Percentiles rank a stretch among this genome's conserved stretches.
These are phyloP conservation scores for Syngnathus acus DNA, from an alignment of 2,797 vertebrate genomes.

Conservation along the genomic window DNA sequence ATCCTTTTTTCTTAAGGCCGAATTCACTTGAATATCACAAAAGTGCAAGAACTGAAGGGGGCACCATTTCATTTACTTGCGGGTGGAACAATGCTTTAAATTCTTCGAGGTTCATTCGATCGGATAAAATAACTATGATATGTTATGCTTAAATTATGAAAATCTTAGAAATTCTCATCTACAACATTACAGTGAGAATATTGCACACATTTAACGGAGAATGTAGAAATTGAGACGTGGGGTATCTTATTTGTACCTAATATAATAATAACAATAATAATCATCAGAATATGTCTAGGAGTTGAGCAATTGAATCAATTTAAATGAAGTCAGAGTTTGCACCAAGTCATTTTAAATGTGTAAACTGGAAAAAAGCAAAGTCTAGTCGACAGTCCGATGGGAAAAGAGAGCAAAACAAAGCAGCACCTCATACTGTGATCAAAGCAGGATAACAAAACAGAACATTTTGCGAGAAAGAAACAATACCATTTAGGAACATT, in stretches of 20 bases:
- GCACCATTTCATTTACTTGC: not conserved
- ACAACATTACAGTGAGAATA: not conserved
- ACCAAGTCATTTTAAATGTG: not conserved
- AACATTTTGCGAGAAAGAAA: not conserved
- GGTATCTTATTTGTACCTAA: too few species aligned
- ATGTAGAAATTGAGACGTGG: not conserved
- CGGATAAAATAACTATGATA: too few species aligned
- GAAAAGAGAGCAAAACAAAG: too few species aligned
- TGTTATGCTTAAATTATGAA: too few species aligned
- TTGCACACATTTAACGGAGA: not conserved
- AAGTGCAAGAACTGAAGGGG: not conserved
- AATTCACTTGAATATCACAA: slow-evolving; percentile 3
- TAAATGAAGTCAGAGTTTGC: not conserved
- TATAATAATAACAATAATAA: too few species aligned
- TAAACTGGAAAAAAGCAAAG: not conserved
- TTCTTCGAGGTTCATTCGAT: too few species aligned
- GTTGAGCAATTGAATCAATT: not conserved
- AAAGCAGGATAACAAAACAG: not conserved
- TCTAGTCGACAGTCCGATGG: too few species aligned
- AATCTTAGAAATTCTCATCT: too few species aligned
- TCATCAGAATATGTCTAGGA: not conserved
- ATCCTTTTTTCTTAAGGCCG: not conserved
- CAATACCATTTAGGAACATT: too few species aligned
- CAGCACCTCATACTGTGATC: not conserved
- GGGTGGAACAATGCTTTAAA: not conserved